Conservation (phyloP, 2,113 vertebrate genomes). For the Mobula birostris region DNA sequence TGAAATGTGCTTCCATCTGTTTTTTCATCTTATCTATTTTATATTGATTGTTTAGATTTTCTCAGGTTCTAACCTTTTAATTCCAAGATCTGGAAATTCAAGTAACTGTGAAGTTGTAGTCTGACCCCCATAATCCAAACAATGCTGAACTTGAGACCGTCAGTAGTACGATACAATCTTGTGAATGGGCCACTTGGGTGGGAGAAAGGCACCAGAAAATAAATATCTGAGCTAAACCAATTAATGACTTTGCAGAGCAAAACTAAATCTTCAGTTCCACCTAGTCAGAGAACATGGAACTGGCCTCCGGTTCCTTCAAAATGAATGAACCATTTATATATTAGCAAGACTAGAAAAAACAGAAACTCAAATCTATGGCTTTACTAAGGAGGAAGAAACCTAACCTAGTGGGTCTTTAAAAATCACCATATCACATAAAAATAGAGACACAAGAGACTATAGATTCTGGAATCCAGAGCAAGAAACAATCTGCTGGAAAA, state of each 20-base stretch:
- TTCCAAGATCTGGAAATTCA: neutral
- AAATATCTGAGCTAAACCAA: neutral
- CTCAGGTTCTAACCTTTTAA: neutral
- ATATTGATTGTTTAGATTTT: neutral
- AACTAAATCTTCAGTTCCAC: neutral
- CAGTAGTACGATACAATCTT: neutral
- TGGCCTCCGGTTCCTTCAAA: neutral
- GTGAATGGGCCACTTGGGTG: neutral
- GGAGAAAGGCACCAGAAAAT: neutral
- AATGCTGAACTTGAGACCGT: neutral
- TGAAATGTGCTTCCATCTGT: neutral
- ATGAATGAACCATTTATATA: neutral
- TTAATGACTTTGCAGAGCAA: neutral
- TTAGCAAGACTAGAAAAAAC: neutral
- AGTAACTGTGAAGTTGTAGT: neutral
- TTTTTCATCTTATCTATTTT: neutral
- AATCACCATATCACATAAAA: neutral
- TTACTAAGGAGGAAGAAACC: neutral
- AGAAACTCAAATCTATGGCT: neutral
- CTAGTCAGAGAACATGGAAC: neutral
- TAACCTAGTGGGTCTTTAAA: neutral
- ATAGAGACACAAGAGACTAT: too few species aligned
- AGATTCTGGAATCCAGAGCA: too few species aligned
- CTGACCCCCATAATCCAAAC: neutral
- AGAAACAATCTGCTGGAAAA: too few species aligned